Base-by-base conservation (phyloP, 1,140 invertebrate genomes). In the Caenorhabditis tropicalis region DNA sequence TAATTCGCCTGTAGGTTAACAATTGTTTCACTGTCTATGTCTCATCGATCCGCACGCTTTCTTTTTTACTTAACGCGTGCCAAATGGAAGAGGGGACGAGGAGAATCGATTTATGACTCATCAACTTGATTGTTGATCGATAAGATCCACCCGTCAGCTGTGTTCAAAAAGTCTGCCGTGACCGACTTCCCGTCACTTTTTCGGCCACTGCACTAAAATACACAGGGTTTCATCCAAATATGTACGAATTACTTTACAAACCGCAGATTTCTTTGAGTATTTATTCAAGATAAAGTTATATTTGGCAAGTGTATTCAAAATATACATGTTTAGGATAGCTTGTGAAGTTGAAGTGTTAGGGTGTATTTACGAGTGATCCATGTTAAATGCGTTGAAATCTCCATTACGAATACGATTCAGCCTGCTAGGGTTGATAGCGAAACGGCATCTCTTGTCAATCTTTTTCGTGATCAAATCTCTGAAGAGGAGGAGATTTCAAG, bases 361-460 rank as follows among this genome's bases (percentile, higher is more conserved):
- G 24, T 19, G 10, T 43, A 12, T n/a, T 74, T 10, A 74, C 33
- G 24, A 10, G 21, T 24, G 12, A 46, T 43, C 36, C 3, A 43
- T 43, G 36, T 81, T 81, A 21, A 81, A 81, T n/a, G 48, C 79
- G 10, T 21, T 29, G 27, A 81, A 81, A 24, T 81, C 79, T 12
- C 48, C 48, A 21, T 81, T 81, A 4, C 79, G 27, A 39, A 81
- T 56, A 12, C 51, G 48, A n/a, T 81, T 56, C 1, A 81, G 48
- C 16, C 33, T 15, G 19, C 6, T 19, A 16, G 79, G 79, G 24
- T 51, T 36, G 29, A 81, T 81, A 9, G 51, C 48, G 48, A 81
- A 81, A 16, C 33, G 79, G 48, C 79, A 81, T 39, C 51, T 51
- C 24, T 81, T 53, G 48, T 81, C 79, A n/a, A 74, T 74, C 43